These are phyloP conservation scores for Neogobius melanostomus DNA, from an alignment of 2,113 vertebrate genomes.

Conservation along the genomic window DNA sequence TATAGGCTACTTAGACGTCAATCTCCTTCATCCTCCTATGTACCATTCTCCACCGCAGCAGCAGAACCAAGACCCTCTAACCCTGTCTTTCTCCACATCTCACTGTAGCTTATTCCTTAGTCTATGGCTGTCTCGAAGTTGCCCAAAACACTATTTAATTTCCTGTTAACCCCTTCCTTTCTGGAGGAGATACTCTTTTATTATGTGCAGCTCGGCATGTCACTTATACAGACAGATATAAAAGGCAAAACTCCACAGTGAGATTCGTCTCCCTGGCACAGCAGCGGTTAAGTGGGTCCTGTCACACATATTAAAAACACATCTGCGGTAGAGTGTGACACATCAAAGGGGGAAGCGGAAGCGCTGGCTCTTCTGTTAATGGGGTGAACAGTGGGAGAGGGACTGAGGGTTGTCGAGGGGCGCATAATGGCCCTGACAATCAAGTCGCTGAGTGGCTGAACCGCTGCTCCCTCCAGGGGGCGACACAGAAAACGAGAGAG, in stretches of 20 bases:
- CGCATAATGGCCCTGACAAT: conserved; percentile 72
- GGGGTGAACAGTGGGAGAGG: conserved; percentile 45
- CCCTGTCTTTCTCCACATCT: no score
- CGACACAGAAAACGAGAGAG: conserved; percentile 33
- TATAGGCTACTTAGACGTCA: no score
- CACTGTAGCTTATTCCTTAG: no score
- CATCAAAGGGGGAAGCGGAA: conserved; percentile 62
- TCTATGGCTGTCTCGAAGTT: no score
- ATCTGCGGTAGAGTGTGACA: conserved; percentile 62
- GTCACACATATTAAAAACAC: conserved; percentile 72
- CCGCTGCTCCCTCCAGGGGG: conserved; percentile 52
- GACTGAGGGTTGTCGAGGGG: conserved; percentile 50
- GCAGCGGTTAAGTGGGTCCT: conserved; percentile 63
- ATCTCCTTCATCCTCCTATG: no score
- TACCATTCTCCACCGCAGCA: no score
- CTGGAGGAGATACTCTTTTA: conserved; percentile 36
- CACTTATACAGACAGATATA: not conserved
- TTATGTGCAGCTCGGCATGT: conserved; percentile 14
- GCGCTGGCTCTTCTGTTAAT: conserved; percentile 58
- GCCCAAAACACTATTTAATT: no score
- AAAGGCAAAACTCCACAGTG: conserved; percentile 13
- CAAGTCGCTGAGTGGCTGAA: conserved; percentile 61
- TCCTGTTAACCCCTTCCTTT: conserved; percentile 21
- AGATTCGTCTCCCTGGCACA: conserved; percentile 18
- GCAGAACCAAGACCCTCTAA: no score